These are phyloP conservation scores for Epinephelus cyanopodus DNA, from an alignment of 2,113 vertebrate genomes.

Conservation along the genomic window DNA sequence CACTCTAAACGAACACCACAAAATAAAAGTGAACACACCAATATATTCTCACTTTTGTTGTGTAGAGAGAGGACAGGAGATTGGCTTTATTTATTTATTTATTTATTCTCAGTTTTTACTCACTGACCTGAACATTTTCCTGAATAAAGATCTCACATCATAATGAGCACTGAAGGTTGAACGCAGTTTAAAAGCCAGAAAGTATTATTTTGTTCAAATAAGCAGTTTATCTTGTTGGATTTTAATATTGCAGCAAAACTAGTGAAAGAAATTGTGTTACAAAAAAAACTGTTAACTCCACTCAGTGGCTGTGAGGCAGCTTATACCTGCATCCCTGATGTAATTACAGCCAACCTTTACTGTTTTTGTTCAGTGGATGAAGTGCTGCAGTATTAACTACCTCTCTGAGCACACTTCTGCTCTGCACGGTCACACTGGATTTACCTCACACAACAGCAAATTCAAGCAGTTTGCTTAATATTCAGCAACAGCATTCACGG, in stretches of 20 bases:
- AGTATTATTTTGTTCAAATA: neutral
- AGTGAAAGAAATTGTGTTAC: neutral
- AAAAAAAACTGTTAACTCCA: neutral
- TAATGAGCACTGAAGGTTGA: neutral
- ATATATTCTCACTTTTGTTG: neutral
- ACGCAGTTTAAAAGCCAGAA: neutral
- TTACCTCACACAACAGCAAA: neutral
- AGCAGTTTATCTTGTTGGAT: neutral
- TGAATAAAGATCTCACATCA: neutral
- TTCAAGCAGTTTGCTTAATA: neutral
- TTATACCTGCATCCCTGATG: neutral
- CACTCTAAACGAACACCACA: neutral
- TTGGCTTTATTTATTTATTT: neutral
- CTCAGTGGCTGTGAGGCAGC: neutral
- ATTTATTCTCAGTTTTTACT: neutral
- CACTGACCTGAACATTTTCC: neutral
- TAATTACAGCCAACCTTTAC: neutral
- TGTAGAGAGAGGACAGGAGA: neutral
- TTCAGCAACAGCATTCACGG: neutral
- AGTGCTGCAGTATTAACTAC: constrained; percentile 1
- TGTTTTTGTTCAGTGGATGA: neutral
- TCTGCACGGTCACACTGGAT: neutral
- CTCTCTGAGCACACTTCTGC: constrained; percentile 19
- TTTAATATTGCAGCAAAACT: neutral
- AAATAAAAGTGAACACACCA: neutral